Base-by-base conservation (phyloP, 2,797 vertebrate genomes). In the Danionella dracula region DNA sequence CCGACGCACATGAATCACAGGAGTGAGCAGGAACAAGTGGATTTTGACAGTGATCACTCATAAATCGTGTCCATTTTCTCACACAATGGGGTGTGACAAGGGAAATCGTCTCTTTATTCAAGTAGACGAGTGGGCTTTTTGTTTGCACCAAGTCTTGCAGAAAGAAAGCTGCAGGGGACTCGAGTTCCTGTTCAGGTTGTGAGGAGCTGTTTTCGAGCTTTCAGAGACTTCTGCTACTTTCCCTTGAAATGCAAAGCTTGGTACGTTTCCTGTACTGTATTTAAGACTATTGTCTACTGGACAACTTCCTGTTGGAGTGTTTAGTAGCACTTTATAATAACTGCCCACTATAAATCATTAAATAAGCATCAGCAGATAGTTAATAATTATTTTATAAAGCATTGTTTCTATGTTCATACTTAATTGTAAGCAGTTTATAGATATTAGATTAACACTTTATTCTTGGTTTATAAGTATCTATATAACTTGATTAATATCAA, bases 91-190 rank as follows among this genome's bases (percentile, higher is more conserved):
- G 85, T 83, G 78, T 86, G 88, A 86, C 79, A 80, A 80, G 77
- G 78, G 63, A 82, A 73, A 75, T 75, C 69, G 66, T 78, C 76
- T 82, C 82, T 76, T 70, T 83, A 82, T 87, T 81, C 81, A 71
- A 59, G 66, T 46, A 48, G 78, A 82, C 81, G 76, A 78, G 66
- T 62, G 68, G 57, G 73, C 83, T 88, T 87, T 78, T 90, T 91
- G 87, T 89, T 87, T 84, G 85, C 68, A 67, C 72, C 82, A 84
- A 90, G 86, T 86, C 86, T 86, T 88, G 86, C 88, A 86, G 87
- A 90, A 89, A 31, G 27, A 77, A 68, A 85, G 76, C 84, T 76
- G 46, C 85, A 56, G 85, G 84, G 85, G 84, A 82, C 74, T 79
- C 21, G 51, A 56, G 72, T 64, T 53, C 70, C 45, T 68, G 77